Percentiles rank a stretch among this genome's conserved stretches.
Evolutionary conservation across 2,888 invertebrate species (phyloP).

Genomic region (Catotricha subobsoleta): DNA sequence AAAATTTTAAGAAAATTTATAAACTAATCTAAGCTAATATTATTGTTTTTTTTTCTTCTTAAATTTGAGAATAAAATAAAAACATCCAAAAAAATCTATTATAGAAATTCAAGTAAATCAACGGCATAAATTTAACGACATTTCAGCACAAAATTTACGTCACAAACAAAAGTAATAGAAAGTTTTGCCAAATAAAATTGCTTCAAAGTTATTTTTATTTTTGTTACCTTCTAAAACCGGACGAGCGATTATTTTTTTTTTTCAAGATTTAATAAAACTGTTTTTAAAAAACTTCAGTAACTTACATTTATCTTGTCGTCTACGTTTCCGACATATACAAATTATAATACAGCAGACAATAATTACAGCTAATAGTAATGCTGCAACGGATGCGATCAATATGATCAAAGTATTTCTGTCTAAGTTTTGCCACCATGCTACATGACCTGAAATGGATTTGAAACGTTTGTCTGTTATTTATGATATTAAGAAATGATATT

Average conservation of each 20-base stretch:
- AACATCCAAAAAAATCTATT: no score
- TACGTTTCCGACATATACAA: slow-evolving; percentile 60
- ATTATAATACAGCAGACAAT: slow-evolving; percentile 71
- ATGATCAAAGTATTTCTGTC: slow-evolving; percentile 65
- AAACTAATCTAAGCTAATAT: no score
- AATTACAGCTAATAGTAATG: slow-evolving; percentile 50
- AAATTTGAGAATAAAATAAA: no score
- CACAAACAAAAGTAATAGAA: background rate
- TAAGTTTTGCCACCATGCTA: slow-evolving; percentile 61
- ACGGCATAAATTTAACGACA: no score
- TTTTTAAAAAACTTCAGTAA: no score
- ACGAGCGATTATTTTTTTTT: no score
- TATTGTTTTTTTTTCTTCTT: no score
- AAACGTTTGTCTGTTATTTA: slow-evolving; percentile 10
- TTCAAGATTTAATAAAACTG: background rate
- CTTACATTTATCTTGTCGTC: slow-evolving; percentile 39
- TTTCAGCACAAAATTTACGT: no score
- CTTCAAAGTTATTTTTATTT: background rate
- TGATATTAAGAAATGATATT: background rate
- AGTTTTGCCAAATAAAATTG: background rate
- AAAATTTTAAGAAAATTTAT: no score
- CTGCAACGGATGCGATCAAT: slow-evolving; percentile 48
- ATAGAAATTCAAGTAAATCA: no score
- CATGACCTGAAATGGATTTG: slow-evolving; percentile 41
- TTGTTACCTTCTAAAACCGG: no score